Conservation (phyloP, 2,888 invertebrate species). For the Cosmorhoe ocellata region DNA sequence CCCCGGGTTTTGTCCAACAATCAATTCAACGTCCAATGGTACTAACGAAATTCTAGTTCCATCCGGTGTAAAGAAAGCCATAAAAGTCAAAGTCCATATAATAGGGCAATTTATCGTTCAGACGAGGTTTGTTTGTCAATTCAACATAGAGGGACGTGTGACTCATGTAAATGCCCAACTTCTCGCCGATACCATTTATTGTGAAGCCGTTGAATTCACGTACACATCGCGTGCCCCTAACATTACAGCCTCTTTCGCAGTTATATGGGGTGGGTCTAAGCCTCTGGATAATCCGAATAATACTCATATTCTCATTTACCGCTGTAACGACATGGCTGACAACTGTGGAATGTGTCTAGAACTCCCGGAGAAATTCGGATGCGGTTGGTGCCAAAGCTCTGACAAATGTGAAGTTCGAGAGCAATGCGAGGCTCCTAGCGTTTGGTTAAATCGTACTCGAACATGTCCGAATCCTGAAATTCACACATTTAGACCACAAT, state of each 20-base stretch:
- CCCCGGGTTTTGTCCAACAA: slow-evolving; percentile 96
- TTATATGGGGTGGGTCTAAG: slow-evolving; percentile 97
- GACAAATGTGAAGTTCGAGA: slow-evolving; percentile 95
- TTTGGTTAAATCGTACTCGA: slow-evolving; percentile 95
- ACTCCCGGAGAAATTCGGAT: slow-evolving; percentile 94
- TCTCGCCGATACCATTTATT: slow-evolving; percentile 95
- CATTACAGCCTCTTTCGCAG: slow-evolving; percentile 96
- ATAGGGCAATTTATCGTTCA: slow-evolving; percentile 97
- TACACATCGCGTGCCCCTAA: slow-evolving; percentile 95
- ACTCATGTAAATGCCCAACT: slow-evolving; percentile 95
- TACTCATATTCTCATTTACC: slow-evolving; percentile 96
- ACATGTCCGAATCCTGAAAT: slow-evolving; percentile 98
- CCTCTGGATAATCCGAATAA: slow-evolving; percentile 98
- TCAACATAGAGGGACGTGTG: slow-evolving; percentile 96
- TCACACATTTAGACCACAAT: slow-evolving; percentile 90
- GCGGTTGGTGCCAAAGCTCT: slow-evolving; percentile 98
- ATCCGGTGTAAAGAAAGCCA: slow-evolving; percentile 93
- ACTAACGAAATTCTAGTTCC: slow-evolving; percentile 95
- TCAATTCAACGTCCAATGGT: slow-evolving; percentile 93
- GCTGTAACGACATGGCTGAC: slow-evolving; percentile 97
- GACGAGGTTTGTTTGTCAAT: slow-evolving; percentile 96
- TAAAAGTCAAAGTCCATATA: slow-evolving; percentile 96
- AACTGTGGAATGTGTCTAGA: slow-evolving; percentile 99
- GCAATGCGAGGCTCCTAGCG: slow-evolving; percentile 90
- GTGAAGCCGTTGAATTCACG: slow-evolving; percentile 95